Evolutionary conservation across 1,140 invertebrate species (phyloP).

Genomic region (Penaeus indicus): DNA sequence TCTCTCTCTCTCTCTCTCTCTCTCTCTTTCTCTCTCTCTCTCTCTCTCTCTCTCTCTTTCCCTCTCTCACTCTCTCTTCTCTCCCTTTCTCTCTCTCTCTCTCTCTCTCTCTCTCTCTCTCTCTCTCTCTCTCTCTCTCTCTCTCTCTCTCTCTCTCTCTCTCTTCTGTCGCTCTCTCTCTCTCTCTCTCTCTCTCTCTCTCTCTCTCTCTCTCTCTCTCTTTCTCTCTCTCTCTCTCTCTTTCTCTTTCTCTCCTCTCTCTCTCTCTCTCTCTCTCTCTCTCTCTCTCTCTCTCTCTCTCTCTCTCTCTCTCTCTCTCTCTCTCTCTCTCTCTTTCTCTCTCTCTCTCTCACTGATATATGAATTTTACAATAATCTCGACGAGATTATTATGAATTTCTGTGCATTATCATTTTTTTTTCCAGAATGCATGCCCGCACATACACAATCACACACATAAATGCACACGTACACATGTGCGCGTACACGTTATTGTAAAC

Average conservation of each 20-base stretch:
- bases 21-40: conserved; percentile 24
- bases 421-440: too few species aligned
- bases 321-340: neutral
- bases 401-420: too few species aligned
- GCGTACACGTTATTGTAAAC: too few species aligned
- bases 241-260: too few species aligned
- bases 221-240: neutral
- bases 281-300: too few species aligned
- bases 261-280: too few species aligned
- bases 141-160: neutral
- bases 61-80: conserved; percentile 14
- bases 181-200: too few species aligned
- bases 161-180: accelerated
- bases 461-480: too few species aligned
- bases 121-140: conserved; percentile 28
- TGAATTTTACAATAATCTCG: neutral
- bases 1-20: neutral
- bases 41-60: conserved; percentile 23
- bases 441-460: too few species aligned
- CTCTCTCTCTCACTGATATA: neutral
- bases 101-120: conserved; percentile 1
- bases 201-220: neutral
- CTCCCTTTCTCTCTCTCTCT: neutral
- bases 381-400: neutral
- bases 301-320: too few species aligned